Evolutionary conservation across 2,888 invertebrate genomes (phyloP), one percentile per base, ranked within the genome.

Genomic region (Sphaerophoria taeniata): DNA sequence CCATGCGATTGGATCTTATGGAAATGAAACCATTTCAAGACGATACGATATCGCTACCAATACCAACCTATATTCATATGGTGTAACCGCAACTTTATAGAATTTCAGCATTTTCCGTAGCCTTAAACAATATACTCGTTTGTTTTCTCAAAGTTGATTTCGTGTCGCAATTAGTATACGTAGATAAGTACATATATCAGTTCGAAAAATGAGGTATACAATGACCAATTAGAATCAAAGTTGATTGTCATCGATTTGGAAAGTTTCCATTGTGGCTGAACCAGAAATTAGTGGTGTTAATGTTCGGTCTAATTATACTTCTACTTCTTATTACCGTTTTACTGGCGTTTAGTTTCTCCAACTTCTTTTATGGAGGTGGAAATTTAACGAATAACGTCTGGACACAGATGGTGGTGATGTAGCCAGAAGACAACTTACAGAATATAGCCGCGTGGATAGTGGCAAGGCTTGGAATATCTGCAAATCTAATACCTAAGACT

Each of bases 1-100:
- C 0, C n/a, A n/a, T n/a, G n/a, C n/a, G n/a, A 5, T 0, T 63
- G 33, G 14, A 31, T 14, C 3, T 34, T 34, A 11, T 65, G 34
- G 11, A 65, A 49, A 49, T 65, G 34, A 65, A 14, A 49, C 45
- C 61, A n/a, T n/a, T 56, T 6, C 0, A 61, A 45, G 69, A n/a
- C n/a, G n/a, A n/a, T n/a, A 70, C 12, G 12, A 45, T 45, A 51
- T 33, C 55, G 61, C 45, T 61, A n/a, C n/a, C n/a, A n/a, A 49
- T 43, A 53, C 14, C 43, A 16, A 74, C 7, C n/a, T n/a, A n/a
- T n/a, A n/a, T n/a, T 45, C 5, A 60, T 31, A 63, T 31, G 47
- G 60, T 34, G 43, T 63, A 61, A 83, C 83, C 83, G 49, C 74
- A 71, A 65, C 70, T 47, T 60, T 53, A 71, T 78, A 65, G 51